Evolutionary conservation across 2,113 vertebrate genomes (phyloP), one percentile per base, ranked within the genome.

Genomic region (Fregata magnificens): DNA sequence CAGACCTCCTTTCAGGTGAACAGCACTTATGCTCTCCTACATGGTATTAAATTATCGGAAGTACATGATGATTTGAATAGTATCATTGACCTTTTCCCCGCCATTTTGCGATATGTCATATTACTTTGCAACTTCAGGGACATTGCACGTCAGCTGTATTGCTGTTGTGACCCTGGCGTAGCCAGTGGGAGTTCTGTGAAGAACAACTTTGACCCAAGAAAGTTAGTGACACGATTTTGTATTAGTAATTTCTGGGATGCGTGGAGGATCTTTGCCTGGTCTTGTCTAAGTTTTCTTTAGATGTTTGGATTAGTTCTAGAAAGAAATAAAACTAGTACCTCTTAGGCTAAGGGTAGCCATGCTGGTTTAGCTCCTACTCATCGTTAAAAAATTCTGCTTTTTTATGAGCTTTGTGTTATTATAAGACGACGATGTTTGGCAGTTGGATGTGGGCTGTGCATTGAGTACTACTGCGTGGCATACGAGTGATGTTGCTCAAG

Each of bases 341-440:
- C 47, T 82, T 71, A 13, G 50, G 50, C 72, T 91, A n/a, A 77
- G 53, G 62, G 53, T 85, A 42, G 53, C 88, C 49, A 4, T 82
- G 49, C 53, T 58, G 32, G 29, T 82, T 74, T 71, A 45, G 24
- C 62, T 91, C 66, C 78, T 88, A 38, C 28, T 93, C 38, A 15
- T 79, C 0, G 2, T 65, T 67, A 0, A 74, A 66, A 73, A 82
- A 53, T n/a, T 70, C 7, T 67, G 34, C 50, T 24, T 24, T 63
- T 79, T 82, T 50, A 9, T 79, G 40, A 53, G 67, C 36, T 49
- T 63, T 16, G n/a, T 45, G 62, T 62, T 67, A 19, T 5, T 59
- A 11, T 20, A 36, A 72, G 83, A 44, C 0, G 19, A 16, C 2
- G 5, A 21, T 0, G 1, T 76, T 87, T n/a, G 76, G 20, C 45